Evolutionary conservation across 2,888 invertebrate genomes (phyloP).

Genomic region (Dexiosoma caninum): DNA sequence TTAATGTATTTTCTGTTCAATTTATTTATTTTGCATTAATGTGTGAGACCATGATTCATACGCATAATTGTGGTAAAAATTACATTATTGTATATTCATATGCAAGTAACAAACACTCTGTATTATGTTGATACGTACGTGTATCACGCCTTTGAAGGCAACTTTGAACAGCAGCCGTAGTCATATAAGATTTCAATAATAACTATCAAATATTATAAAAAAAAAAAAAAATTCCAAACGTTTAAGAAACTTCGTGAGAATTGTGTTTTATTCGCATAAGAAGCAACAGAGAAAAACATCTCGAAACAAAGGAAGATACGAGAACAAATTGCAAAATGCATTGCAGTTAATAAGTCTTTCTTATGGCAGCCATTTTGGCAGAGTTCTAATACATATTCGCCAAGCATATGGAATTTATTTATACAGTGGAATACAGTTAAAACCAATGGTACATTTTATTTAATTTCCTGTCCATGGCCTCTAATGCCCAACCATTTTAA

Average conservation of each 20-base stretch:
- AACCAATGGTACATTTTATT: neutral
- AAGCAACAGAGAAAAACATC: slow-evolving; percentile 6
- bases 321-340: neutral
- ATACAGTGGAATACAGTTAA: neutral
- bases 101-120: no score
- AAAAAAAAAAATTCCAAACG: neutral
- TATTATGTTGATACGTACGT: neutral
- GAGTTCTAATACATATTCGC: neutral
- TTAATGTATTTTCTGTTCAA: neutral
- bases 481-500: no score
- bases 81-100: neutral
- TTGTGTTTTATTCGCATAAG: neutral
- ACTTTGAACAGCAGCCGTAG: neutral
- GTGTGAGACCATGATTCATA: slow-evolving; percentile 34
- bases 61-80: slow-evolving; percentile 28
- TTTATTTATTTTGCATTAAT: no score
- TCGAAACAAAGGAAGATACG: slow-evolving; percentile 17
- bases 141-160: slow-evolving; percentile 26
- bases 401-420: neutral
- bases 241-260: slow-evolving; percentile 38
- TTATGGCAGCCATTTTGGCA: no score
- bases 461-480: neutral
- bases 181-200: slow-evolving; percentile 22
- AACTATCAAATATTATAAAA: neutral
- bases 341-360: neutral